Conservation (phyloP, 64 coral and sea anemone species). For the Dendronephthya gigantea region DNA sequence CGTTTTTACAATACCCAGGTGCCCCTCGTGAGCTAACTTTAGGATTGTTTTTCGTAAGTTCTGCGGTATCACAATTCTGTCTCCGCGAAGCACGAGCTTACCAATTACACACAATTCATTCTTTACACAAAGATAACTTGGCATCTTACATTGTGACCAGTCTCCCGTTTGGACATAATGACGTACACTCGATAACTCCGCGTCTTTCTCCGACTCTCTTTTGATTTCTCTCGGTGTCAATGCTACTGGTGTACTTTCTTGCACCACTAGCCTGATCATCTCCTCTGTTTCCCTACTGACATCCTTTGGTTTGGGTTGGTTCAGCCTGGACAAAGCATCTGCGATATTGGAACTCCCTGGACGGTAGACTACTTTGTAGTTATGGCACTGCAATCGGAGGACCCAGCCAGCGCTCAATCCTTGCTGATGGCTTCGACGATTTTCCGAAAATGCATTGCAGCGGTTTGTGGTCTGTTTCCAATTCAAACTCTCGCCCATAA, state of each 20-base stretch:
- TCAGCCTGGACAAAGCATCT: conserved; percentile 6
- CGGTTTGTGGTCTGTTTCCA: background rate
- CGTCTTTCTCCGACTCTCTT: conserved; percentile 18
- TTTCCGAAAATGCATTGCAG: background rate
- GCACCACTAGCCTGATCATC: conserved; percentile 11
- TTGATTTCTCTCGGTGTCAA: background rate
- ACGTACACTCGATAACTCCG: conserved; percentile 24
- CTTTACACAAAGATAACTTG: conserved; percentile 34
- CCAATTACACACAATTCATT: conserved; percentile 43
- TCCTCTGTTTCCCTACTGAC: conserved; percentile 32
- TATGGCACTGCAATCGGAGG: background rate
- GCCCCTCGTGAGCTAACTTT: background rate
- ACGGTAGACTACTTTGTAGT: background rate
- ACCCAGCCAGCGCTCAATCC: background rate
- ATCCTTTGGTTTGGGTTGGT: conserved; percentile 17
- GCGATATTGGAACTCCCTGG: background rate
- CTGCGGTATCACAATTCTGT: background rate
- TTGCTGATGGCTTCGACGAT: background rate
- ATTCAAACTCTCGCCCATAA: background rate
- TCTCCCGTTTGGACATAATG: conserved; percentile 18
- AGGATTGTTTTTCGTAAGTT: background rate
- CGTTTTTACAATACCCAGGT: background rate
- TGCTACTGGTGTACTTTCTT: conserved; percentile 19
- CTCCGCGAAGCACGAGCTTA: conserved; percentile 6
- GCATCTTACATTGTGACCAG: conserved; percentile 44